Evolutionary conservation across 2,113 vertebrate genomes (phyloP).

Genomic region (Diphyllodes magnificus): DNA sequence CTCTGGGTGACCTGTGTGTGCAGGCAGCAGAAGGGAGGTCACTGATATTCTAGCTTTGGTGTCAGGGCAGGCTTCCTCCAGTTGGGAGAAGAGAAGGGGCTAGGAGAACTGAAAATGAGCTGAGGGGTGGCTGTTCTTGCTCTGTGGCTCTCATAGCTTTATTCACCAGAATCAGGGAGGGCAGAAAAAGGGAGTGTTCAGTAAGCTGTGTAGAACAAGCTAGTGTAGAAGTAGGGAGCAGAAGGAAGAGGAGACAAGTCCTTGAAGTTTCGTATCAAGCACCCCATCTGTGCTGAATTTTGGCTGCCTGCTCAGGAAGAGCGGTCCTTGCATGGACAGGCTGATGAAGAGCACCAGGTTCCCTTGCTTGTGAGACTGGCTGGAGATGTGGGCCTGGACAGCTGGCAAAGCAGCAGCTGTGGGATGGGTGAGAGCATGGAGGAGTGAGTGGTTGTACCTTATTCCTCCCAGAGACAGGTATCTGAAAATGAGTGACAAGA

Average conservation of each 20-base stretch:
- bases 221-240: neutral
- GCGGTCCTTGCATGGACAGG: rapidly evolving
- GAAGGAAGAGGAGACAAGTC: neutral
- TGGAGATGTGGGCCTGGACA: neutral
- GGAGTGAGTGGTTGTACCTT: neutral
- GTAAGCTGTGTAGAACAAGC: neutral
- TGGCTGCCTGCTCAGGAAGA: neutral
- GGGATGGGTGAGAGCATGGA: neutral
- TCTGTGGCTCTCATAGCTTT: neutral
- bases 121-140: neutral
- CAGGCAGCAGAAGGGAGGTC: neutral
- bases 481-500: neutral
- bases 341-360: neutral
- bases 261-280: neutral
- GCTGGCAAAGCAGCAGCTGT: neutral
- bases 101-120: neutral
- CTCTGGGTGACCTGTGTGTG: neutral
- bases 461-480: neutral
- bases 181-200: neutral
- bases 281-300: neutral
- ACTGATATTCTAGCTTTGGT: neutral
- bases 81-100: neutral
- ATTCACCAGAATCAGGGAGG: neutral
- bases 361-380: neutral
- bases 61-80: neutral